Percentiles rank a stretch among this genome's conserved stretches.
phyloP scores from a whole-genome alignment of 2,113 vertebrate genomes.

The Seriola dumerili region DNA sequence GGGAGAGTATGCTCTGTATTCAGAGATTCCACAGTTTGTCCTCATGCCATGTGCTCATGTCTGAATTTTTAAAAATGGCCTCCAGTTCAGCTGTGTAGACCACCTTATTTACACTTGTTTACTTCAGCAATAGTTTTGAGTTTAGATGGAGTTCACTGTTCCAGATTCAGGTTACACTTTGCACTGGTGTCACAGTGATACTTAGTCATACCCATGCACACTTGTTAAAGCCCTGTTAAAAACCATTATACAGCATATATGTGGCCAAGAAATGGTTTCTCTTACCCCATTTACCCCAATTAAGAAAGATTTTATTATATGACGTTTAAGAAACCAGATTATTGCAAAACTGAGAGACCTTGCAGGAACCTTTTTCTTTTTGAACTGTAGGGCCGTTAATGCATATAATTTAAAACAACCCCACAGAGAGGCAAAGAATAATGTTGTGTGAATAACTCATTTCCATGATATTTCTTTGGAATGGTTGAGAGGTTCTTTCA shows the following conservation, averaged over 20 bases:
- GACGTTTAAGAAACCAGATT: not conserved
- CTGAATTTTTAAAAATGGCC: conserved; percentile 19
- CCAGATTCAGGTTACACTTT: not conserved
- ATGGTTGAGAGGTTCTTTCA: conserved; percentile 45
- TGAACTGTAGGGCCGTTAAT: not conserved
- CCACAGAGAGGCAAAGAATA: not conserved
- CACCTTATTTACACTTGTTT: conserved; percentile 35
- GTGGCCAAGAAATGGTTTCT: not conserved
- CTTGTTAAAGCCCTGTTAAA: not conserved
- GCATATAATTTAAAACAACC: conserved; percentile 15
- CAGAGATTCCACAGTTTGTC: not conserved
- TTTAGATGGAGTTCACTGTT: conserved; percentile 2
- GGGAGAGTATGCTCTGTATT: not conserved
- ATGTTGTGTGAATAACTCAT: conserved; percentile 17
- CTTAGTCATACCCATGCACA: not conserved
- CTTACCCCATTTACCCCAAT: not conserved
- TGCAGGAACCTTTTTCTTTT: not conserved
- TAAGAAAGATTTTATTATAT: not conserved
- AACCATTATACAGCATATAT: not conserved
- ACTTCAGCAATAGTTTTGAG: conserved; percentile 12
- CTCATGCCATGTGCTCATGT: not conserved
- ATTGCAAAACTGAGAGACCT: not conserved
- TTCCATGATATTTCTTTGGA: conserved; percentile 26
- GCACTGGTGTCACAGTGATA: too few relatives aligned
- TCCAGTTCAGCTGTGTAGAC: not conserved